Base-by-base conservation (phyloP, 2,113 vertebrate species). In the Manacus vitellinus region DNA sequence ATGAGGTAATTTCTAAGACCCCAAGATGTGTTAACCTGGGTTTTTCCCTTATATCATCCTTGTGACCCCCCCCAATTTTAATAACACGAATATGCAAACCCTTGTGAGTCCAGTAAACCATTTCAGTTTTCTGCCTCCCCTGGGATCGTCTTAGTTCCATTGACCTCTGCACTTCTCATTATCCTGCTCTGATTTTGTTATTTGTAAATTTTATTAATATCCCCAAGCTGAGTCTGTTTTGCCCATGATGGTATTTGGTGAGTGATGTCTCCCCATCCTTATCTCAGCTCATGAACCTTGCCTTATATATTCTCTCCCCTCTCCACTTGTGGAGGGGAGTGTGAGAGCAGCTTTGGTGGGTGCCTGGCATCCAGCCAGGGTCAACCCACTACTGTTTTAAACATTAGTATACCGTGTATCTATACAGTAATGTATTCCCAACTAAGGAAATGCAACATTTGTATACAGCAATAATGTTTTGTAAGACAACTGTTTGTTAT, bases 311-410 rank as follows among this genome's bases (percentile, higher is more conserved):
- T 49, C 58, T 58, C 25, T 18, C 21, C 4, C 2, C 31, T 18
- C 9, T 35, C 43, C 16, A 19, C 9, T 65, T 31, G 21, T 21
- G 18, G 25, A 73, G 35, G 21, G 31, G 17, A 18, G 14, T 65
- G 21, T 35, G 27, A 14, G 30, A 72, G 10, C 3, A 23, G 19
- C 25, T 72, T 47, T 63, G 49, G 7, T 49, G 56, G 20, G 16
- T 55, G 35, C 41, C 41, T 79, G 24, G 16, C 20, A 25, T 35
- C 49, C n/a, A 41, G 8, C 8, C n/a, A n/a, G n/a, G 16, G 4
- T 14, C 30, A 35, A 14, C 6, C 2, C 30, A 41, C 30, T 41
- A 13, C 6, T 0, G 0, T 65, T 94, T 72, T 55, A 54, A 72
- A 63, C 3, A 30, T 14, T 41, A 58, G 4, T n/a, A 44, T 35